A percentile compares a stretch with the other conserved stretches of the same genome.
phyloP scores from a whole-genome alignment of 30 jellyfish, hydroid and myxozoan species.

The Rhopilema esculentum region DNA sequence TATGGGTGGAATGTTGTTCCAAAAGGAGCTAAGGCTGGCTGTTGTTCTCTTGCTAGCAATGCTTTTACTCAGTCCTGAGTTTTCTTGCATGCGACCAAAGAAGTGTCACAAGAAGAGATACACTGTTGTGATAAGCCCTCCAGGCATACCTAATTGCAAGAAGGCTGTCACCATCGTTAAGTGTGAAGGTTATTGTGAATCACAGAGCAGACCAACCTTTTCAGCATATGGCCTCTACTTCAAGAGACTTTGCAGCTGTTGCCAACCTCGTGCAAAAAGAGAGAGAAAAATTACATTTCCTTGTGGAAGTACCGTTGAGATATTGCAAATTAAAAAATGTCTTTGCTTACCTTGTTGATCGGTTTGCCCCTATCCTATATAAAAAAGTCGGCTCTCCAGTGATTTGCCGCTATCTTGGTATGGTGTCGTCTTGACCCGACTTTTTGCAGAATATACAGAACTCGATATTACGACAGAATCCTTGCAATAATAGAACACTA shows the following conservation, averaged over 20 bases:
- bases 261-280: constrained; percentile 65
- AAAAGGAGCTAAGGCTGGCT: not conserved
- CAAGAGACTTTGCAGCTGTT: constrained; percentile 69
- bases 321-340: constrained; percentile 66
- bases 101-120: constrained; percentile 77
- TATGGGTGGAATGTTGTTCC: not conserved
- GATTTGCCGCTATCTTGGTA: not conserved
- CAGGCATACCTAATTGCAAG: constrained; percentile 79
- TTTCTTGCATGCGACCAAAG: constrained; percentile 18
- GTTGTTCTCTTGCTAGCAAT: not conserved
- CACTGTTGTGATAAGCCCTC: constrained; percentile 64
- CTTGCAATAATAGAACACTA: no score
- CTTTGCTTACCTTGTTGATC: constrained; percentile 77
- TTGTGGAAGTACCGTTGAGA: constrained; percentile 75
- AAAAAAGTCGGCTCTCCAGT: not conserved
- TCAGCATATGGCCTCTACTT: constrained; percentile 45
- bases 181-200: constrained; percentile 86
- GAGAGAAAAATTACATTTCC: constrained; percentile 52
- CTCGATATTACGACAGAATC: no score
- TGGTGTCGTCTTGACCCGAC: not conserved
- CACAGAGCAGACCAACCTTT: constrained; percentile 48
- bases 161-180: constrained; percentile 57
- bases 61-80: not conserved
- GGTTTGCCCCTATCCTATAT: not conserved
- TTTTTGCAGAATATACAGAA: no score